Evolutionary conservation across 2,888 invertebrate species (phyloP).

Genomic region (Cheilosia vernalis): DNA sequence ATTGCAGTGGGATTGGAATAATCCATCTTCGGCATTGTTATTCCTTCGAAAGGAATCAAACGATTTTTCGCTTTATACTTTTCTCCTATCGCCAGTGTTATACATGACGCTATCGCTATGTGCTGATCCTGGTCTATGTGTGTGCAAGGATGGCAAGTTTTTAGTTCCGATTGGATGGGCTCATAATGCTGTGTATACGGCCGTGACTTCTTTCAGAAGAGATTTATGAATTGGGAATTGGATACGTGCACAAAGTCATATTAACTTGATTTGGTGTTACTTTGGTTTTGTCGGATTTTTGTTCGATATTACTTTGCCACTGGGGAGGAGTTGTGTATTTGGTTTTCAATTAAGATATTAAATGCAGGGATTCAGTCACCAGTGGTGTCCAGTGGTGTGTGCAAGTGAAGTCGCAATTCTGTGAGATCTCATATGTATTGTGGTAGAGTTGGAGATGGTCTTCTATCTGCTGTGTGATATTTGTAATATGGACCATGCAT

Average conservation of each 20-base stretch:
- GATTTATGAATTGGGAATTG: constrained; percentile 62
- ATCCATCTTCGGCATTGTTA: constrained; percentile 71
- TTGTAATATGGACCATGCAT: too few relatives aligned
- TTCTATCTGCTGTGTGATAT: too few relatives aligned
- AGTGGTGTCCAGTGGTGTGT: too few relatives aligned
- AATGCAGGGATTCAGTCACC: too few relatives aligned
- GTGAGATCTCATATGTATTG: too few relatives aligned
- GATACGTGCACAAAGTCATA: constrained; percentile 67
- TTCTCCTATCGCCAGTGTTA: constrained; percentile 1
- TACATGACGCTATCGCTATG: constrained; percentile 26
- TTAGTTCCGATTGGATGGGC: constrained; percentile 26
- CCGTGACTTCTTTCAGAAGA: constrained; percentile 41
- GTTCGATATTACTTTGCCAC: too few relatives aligned
- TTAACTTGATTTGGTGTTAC: constrained; percentile 65
- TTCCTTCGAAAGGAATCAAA: constrained; percentile 35
- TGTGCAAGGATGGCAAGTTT: constrained; percentile 18
- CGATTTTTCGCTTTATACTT: constrained; percentile 25
- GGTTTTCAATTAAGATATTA: too few relatives aligned
- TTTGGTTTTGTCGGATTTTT: background rate
- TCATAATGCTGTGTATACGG: constrained; percentile 11
- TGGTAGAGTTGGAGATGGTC: too few relatives aligned
- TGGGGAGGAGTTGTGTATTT: too few relatives aligned
- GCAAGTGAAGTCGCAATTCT: too few relatives aligned
- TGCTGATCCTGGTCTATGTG: constrained; percentile 37
- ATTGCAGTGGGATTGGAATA: constrained; percentile 64